Evolutionary conservation across 2,888 invertebrate genomes (phyloP).

Genomic region (Schizaphis graminum): DNA sequence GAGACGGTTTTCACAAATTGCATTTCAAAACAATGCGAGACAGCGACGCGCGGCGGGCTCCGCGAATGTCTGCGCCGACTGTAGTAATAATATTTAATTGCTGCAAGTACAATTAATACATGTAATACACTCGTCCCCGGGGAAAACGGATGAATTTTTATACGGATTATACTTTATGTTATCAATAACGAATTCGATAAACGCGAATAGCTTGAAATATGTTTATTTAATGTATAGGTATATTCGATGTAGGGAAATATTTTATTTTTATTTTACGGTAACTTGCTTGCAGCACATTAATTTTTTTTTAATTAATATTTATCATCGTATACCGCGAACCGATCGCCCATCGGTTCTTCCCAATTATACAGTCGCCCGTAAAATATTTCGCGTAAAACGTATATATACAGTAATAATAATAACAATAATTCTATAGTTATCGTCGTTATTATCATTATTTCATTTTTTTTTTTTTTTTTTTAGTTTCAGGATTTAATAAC

Average conservation of each 20-base stretch:
- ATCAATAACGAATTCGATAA: neutral
- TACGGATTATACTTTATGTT: neutral
- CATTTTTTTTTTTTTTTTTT: neutral
- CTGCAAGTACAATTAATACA: neutral
- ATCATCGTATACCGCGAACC: neutral
- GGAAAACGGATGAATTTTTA: neutral
- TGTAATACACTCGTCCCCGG: neutral
- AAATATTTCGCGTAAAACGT: neutral
- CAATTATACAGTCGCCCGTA: neutral
- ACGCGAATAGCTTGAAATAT: neutral
- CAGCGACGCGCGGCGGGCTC: neutral
- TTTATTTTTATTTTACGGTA: slow-evolving; percentile 2
- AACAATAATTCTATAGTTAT: neutral
- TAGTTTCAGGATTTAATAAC: neutral
- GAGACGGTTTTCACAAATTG: neutral
- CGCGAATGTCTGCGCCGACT: neutral
- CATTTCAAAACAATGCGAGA: neutral
- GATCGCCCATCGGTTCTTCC: neutral
- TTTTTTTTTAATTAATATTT: neutral
- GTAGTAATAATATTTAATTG: neutral
- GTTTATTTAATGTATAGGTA: neutral
- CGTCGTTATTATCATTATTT: neutral
- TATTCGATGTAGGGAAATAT: neutral
- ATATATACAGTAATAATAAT: neutral
- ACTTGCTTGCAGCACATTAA: neutral